Evolutionary conservation across 2,888 invertebrate genomes (phyloP), one percentile per base, ranked within the genome.

Genomic region (Synanthedon formicaeformis): DNA sequence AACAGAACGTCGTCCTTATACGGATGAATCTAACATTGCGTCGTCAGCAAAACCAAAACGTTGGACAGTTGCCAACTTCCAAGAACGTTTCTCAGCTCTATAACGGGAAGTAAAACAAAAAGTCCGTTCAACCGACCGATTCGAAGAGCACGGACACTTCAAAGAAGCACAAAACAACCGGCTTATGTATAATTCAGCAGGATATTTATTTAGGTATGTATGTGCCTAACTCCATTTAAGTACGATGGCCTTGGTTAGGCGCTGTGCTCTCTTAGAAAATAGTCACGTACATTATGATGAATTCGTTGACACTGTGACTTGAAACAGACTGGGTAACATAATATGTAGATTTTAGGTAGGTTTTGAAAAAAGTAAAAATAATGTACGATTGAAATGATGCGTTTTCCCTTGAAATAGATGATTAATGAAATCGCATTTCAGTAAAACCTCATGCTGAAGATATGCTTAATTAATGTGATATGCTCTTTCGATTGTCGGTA

Each of bases 31-130:
- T 45, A 16, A 14, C 18, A 49, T 34, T 13, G 41, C 18, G 18
- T 48, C 40, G 23, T 13, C 45, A 45, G 45, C 45, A 64, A 64
- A 58, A 65, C 63, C 60, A 71, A 68, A 23, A 65, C 57, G 60
- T 67, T 75, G 81, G 78, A 64, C 54, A 53, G 41, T 53, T 61
- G 78, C 83, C 84, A 84, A 75, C 72, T 67, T 72, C 74, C 73
- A 67, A 74, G 71, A 66, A 60, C 62, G 67, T 64, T 62, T 52
- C 64, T 64, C 61, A 62, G 62, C 60, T 69, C 68, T 67, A 71
- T 65, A 69, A 65, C 65, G 66, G 66, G 64, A 64, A 64, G 64
- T 50, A 53, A 53, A 52, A 18, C 40, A 62, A 61, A 66, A 60
- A 62, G 64, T 59, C 60, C 59, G 61, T 56, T 59, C 54, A 70